Evolutionary conservation across 2,888 invertebrate species (phyloP).

Genomic region (Scelioninae gen. 2): DNA sequence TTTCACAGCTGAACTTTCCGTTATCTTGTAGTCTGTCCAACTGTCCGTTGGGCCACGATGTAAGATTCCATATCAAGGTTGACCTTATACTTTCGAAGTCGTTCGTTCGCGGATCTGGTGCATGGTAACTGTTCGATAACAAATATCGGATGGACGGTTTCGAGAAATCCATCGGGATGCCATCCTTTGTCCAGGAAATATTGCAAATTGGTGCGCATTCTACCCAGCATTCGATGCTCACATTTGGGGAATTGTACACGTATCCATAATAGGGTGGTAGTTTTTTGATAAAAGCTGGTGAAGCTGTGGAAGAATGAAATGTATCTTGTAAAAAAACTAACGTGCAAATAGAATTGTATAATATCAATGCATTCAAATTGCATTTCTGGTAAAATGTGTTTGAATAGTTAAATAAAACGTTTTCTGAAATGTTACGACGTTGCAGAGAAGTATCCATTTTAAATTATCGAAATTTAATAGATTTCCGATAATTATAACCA

Average conservation of each 20-base stretch:
- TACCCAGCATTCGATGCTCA: constrained; percentile 87
- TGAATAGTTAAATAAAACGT: too few relatives aligned
- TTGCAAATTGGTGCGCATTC: constrained; percentile 92
- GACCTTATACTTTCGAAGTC: constrained; percentile 93
- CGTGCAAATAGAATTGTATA: too few relatives aligned
- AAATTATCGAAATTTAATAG: too few relatives aligned
- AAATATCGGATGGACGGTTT: constrained; percentile 80
- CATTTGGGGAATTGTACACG: constrained; percentile 82
- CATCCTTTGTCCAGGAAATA: constrained; percentile 90
- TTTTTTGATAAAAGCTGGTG: constrained; percentile 90
- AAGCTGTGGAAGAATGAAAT: constrained; percentile 77
- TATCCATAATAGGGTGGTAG: constrained; percentile 89
- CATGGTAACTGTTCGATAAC: constrained; percentile 81
- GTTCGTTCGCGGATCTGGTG: constrained; percentile 86
- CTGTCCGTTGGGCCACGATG: constrained; percentile 86
- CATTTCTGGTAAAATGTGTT: too few relatives aligned
- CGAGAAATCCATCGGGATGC: constrained; percentile 79
- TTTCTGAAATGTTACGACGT: too few relatives aligned
- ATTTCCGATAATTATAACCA: too few relatives aligned
- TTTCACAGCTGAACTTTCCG: constrained; percentile 87
- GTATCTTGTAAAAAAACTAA: not conserved
- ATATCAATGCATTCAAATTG: too few relatives aligned
- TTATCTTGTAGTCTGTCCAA: constrained; percentile 87
- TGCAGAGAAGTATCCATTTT: too few relatives aligned
- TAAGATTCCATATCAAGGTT: constrained; percentile 92